Base-by-base conservation (phyloP, 2,113 vertebrate genomes). In the Oncorhynchus clarkii region DNA sequence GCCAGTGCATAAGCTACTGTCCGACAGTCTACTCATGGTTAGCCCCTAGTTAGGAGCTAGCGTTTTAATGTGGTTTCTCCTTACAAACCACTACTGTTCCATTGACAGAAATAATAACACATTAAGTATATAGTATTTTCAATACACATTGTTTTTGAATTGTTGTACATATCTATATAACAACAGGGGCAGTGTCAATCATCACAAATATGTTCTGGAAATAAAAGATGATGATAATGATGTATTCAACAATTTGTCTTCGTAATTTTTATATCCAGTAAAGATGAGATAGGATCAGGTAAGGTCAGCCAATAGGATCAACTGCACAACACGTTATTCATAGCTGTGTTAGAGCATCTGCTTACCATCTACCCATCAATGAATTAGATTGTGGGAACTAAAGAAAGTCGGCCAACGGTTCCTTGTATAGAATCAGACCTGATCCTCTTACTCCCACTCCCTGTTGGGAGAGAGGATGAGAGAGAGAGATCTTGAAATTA, bases 131-230 rank as follows among this genome's bases (percentile, higher is more conserved):
- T 84, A 14, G 26, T 67, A 29, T 80, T 85, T 85, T 82, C 76
- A 82, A 79, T 76, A 29, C 66, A 64, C 5, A 49, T 67, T 82
- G 49, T 80, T 90, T 88, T 79, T 86, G 9, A 85, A 80, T 34
- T 79, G 27, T 73, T 92, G 86, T 90, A 89, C 39, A 88, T 91
- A 90, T 87, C 70, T 89, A 67, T 86, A 77, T 87, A 84, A 72
- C 4, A 54, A 54, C 5, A 67, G 74, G 75, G 60, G 26, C 78
- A 83, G 70, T 71, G 24, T 73, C n/a, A 18, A 59, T 71, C 69
- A 77, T 16, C 79, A 59, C 13, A 73, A 75, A 71, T 27, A 45
- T 70, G 27, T 78, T 86, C 78, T 78, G n/a, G 54, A 65, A 87
- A 78, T 86, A 87, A 86, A 82, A 78, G 8, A 13, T 8, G 5